Evolutionary conservation across 2,797 vertebrate genomes (phyloP).

Genomic region (Erithacus rubecula): DNA sequence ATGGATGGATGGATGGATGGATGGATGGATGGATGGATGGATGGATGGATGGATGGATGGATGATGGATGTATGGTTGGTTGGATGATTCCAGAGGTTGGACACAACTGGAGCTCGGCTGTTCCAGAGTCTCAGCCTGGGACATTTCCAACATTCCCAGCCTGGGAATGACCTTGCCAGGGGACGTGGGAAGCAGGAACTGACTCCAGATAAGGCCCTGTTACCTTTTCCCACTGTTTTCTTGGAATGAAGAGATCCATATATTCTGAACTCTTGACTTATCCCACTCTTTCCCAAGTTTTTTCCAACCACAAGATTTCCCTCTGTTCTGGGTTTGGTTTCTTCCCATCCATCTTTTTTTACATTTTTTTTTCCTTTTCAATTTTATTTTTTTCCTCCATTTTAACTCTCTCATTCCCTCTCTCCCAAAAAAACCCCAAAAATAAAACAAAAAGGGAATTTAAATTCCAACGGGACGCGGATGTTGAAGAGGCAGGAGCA

Average conservation of each 20-base stretch:
- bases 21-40: neutral
- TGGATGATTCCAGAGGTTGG: neutral
- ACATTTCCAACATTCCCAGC: neutral
- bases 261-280: neutral
- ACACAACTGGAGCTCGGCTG: rapidly evolving
- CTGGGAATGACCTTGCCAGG: neutral
- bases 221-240: neutral
- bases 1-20: neutral
- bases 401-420: slow-evolving; percentile 58
- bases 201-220: neutral
- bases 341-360: neutral
- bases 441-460: slow-evolving; percentile 57
- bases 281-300: neutral
- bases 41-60: neutral
- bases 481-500: slow-evolving; percentile 34
- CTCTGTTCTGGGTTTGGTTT: neutral
- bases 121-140: neutral
- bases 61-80: neutral
- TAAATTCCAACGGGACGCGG: slow-evolving; percentile 46
- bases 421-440: neutral
- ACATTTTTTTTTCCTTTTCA: too few relatives aligned
- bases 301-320: neutral
- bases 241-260: neutral
- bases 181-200: neutral
- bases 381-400: neutral